Base-by-base conservation (phyloP, 2,797 vertebrate genomes). In the Melanotaenia pygmaea region DNA sequence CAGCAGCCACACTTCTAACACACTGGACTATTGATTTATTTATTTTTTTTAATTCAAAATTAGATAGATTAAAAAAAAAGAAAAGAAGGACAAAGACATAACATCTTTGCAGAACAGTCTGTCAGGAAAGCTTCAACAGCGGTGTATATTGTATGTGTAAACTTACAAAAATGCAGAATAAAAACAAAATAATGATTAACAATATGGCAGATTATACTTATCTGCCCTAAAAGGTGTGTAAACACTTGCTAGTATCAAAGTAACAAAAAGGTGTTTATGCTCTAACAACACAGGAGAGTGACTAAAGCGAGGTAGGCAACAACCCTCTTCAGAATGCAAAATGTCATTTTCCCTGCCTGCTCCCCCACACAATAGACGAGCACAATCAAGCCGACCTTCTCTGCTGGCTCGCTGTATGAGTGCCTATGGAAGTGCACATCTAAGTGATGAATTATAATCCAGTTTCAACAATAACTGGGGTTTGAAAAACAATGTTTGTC, bases 371-470 rank as follows among this genome's bases (percentile, higher is more conserved):
- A 90, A 88, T 79, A 63, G 59, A 71, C 47, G 68, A 71, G 57
- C 74, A 82, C 64, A 82, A 89, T 86, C 71, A 83, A 71, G 65
- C 79, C 81, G 80, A 65, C 78, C 84, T 79, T 34, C 47, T 74
- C 54, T 69, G 68, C 67, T 77, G 50, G 69, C 66, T 56, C 0
- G 43, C 77, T 70, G 53, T 24, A 53, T 8, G 70, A 82, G 74
- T 61, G 64, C 76, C 72, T 79, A 67, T 26, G 7, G 77, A 66
- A 50, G 76, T 69, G 61, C 65, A 65, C 59, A 57, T 67, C 74
- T 73, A 65, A 86, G 70, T 82, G 74, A 86, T 84, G 74, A 86
- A 86, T 86, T 74, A 79, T 80, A 88, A 90, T 86, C 84, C 83
- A 81, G 56, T 70, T 78, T 70, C 66, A 80, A 90, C 86, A 89